These are phyloP conservation scores for Eretmocerus hayati DNA, from an alignment of 2,888 invertebrate genomes.

Conservation along the genomic window DNA sequence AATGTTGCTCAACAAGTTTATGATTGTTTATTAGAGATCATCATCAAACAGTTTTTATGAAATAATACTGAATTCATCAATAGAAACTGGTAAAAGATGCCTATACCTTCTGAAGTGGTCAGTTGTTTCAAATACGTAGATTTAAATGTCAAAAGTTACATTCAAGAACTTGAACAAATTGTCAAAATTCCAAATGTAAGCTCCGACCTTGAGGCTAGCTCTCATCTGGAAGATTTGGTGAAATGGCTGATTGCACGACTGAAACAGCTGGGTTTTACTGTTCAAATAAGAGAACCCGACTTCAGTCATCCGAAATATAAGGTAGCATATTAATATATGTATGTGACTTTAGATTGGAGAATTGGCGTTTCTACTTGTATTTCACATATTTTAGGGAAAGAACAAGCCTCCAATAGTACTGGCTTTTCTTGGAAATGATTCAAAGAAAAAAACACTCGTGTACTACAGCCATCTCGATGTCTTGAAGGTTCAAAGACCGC, in stretches of 20 bases:
- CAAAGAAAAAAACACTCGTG: slow-evolving; percentile 42
- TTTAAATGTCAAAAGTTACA: slow-evolving; percentile 34
- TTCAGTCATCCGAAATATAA: neutral
- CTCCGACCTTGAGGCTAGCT: slow-evolving; percentile 33
- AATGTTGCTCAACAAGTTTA: no score
- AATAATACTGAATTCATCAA: no score
- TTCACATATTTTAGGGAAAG: slow-evolving; percentile 29
- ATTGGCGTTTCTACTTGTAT: no score
- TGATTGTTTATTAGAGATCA: no score
- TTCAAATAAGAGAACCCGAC: slow-evolving; percentile 27
- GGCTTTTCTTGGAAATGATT: slow-evolving; percentile 38
- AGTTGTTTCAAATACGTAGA: slow-evolving; percentile 46
- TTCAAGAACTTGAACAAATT: slow-evolving; percentile 39
- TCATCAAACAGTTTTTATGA: no score
- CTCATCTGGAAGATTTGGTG: slow-evolving; percentile 38
- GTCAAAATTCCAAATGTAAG: slow-evolving; percentile 44
- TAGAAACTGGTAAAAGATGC: slow-evolving; percentile 22
- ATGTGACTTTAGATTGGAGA: neutral
- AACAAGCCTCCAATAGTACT: slow-evolving; percentile 44
- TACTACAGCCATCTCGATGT: slow-evolving; percentile 47
- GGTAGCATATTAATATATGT: no score
- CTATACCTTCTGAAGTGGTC: slow-evolving; percentile 40
- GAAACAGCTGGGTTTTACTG: slow-evolving; percentile 38
- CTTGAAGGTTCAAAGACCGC: slow-evolving; percentile 33
- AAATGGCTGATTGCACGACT: slow-evolving; percentile 43